Evolutionary conservation across 1,140 invertebrate genomes (phyloP), one percentile per base, ranked within the genome.

Genomic region (Chrysopa pallens): DNA sequence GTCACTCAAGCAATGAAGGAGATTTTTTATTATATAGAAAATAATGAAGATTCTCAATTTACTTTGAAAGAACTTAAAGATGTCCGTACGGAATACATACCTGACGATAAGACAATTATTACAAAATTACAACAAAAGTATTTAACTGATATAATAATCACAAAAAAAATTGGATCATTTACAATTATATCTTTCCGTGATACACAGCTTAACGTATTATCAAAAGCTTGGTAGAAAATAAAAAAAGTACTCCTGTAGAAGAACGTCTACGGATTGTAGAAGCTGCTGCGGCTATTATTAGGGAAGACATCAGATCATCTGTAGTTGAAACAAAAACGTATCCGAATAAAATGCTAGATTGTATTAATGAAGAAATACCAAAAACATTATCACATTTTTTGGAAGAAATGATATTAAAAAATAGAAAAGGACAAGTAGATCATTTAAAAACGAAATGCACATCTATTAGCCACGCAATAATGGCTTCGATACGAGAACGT

Each of bases 21-120:
- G 42, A 56, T 57, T 51, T 56, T 55, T 49, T 38, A 31, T 51
- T 57, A 55, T 42, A 55, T 56, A 47, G 55, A 57, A 53, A 55
- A 57, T 54, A 50, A 56, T 52, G 50, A 48, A 39, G 53, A 50
- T 42, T 51, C 39, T 39, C 42, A 52, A 46, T 50, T 50, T 36
- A 48, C 44, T 23, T 13, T 40, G 23, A 33, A 33, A 11, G 31
- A 33, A 33, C 8, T 33, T 33, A 11, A 11, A 33, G 8, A 33
- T 23, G 17, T 23, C 17, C 17, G 2, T 23, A 23, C 17, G n/a
- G n/a, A 33, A 33, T 33, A 33, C 31, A 12, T 11, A 11, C 8
- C 8, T 12, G 31, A 33, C n/a, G n/a, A 11, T 33, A 33, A 12
- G 8, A 33, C 8, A 11, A 12, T 33, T 12, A 33, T 9, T 33